phyloP scores from a whole-genome alignment of 2,888 invertebrate species.

The Lysandra bellargus region DNA sequence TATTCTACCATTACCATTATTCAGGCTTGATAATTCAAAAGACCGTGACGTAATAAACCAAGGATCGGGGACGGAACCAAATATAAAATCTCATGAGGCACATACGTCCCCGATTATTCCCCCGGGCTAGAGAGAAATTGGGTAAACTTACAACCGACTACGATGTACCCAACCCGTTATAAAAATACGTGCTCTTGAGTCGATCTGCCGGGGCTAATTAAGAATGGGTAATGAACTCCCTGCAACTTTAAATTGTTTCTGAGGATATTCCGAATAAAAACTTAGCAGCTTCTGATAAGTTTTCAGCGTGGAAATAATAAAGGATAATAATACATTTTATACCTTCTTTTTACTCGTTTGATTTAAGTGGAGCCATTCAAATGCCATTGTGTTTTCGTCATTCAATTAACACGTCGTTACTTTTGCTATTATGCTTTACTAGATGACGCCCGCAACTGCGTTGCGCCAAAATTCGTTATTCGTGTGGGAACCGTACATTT shows the following conservation, averaged over 20 bases:
- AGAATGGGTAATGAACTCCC: conserved; percentile 11
- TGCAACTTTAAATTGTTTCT: conserved; percentile 17
- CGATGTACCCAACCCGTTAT: background rate
- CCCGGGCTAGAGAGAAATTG: background rate
- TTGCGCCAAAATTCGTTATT: too few relatives aligned
- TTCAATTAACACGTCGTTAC: too few relatives aligned
- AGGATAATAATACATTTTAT: background rate
- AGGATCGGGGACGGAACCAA: background rate
- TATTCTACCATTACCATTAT: background rate
- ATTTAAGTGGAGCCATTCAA: too few relatives aligned
- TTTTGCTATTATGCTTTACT: too few relatives aligned
- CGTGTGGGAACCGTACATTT: too few relatives aligned
- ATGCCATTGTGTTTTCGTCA: too few relatives aligned
- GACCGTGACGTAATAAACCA: background rate
- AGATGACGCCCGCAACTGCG: too few relatives aligned
- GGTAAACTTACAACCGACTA: background rate
- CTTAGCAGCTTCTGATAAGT: conserved; percentile 5
- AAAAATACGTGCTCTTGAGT: conserved; percentile 21
- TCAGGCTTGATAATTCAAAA: background rate
- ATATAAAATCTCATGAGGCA: background rate
- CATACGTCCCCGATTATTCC: conserved; percentile 11
- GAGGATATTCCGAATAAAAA: background rate
- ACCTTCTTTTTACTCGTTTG: too few relatives aligned
- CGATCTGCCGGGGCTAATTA: conserved; percentile 16
- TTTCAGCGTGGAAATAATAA: conserved; percentile 3